Evolutionary conservation across 2,113 vertebrate genomes (phyloP), one percentile per base, ranked within the genome.

Genomic region (Oreochromis tanganicae): DNA sequence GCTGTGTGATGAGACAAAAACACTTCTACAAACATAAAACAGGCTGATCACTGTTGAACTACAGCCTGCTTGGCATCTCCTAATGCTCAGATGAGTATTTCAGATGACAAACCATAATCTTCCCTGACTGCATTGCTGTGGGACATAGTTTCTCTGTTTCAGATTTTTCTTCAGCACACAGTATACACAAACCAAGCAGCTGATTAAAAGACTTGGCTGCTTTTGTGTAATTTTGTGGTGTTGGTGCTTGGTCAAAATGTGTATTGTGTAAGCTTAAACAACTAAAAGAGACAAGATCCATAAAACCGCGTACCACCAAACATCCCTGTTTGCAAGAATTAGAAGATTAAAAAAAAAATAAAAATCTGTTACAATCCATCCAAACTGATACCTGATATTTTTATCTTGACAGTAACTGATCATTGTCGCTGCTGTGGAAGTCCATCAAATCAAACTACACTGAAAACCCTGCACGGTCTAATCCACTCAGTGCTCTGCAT

Each of bases 371-470:
- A 34, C 32, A 88, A 21, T 87, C 75, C 12, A 50, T 34, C 41
- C 24, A 85, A 84, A 17, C 6, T 80, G 19, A 80, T 55, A 73
- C 27, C 19, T 55, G 81, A 90, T 90, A 90, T 91, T 86, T 50
- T 88, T 85, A 91, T 90, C 91, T 90, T 9, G 56, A 81, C 87
- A 88, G 34, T 3, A 50, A 86, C 14, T 71, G 87, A 95, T 93
- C 88, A 68, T 9, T 85, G 88, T 92, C 78, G 87, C 3, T n/a
- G 56, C 46, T 54, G 43, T 36, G 80, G 79, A 86, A 92, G 78
- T 41, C 56, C 54, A 54, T 50, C 19, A 19, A 27, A 80, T 81
- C 36, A 3, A 4, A 87, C 41, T 24, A 57, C 75, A 38, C 29
- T 43, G 59, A 57, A 41, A 84, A 54, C 54, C 81, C 29, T 7